phyloP scores from a whole-genome alignment of 2,797 vertebrate species.

The Crax fasciolata region DNA sequence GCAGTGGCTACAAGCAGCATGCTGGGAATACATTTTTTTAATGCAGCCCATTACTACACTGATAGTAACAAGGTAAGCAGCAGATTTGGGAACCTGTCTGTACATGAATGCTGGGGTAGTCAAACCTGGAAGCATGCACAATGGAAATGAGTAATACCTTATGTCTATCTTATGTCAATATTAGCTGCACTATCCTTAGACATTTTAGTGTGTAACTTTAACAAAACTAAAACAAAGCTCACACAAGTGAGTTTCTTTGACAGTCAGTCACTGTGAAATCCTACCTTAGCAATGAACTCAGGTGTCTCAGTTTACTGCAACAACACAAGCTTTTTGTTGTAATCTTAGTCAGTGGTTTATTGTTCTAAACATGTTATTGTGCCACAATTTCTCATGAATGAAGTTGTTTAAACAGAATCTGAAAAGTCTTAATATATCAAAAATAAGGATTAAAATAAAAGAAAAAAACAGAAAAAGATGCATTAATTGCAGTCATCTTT shows the following conservation, averaged over 20 bases:
- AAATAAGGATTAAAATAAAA: background rate
- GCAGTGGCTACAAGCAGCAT: background rate
- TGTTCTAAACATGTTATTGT: background rate
- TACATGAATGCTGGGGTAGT: background rate
- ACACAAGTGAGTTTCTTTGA: background rate
- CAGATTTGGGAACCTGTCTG: background rate
- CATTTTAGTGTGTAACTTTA: accelerated
- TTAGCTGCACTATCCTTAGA: background rate
- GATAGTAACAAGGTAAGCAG: background rate
- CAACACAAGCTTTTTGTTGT: background rate
- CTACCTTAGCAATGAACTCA: background rate
- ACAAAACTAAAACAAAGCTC: background rate
- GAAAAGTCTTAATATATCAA: background rate
- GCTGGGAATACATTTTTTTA: background rate
- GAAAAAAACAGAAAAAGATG: background rate
- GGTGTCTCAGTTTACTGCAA: background rate
- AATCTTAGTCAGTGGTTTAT: background rate
- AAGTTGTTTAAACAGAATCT: background rate
- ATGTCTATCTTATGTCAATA: background rate
- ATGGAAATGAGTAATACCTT: background rate
- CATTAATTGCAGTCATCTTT: background rate
- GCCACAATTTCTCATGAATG: background rate
- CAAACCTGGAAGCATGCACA: background rate
- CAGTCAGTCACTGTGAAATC: background rate
- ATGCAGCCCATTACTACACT: background rate